phyloP scores from a whole-genome alignment of 2,888 invertebrate genomes.

The Idaea dimidiata region DNA sequence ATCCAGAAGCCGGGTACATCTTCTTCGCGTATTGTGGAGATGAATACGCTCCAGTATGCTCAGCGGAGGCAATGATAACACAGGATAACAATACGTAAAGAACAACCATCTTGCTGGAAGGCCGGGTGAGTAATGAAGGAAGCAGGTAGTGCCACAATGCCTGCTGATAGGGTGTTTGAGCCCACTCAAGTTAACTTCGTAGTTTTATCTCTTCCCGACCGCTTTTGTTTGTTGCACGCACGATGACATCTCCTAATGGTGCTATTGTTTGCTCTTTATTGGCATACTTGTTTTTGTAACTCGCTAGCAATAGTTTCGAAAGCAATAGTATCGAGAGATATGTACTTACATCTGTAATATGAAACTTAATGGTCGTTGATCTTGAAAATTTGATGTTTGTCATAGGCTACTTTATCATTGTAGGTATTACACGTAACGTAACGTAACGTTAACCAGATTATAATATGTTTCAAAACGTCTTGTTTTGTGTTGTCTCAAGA shows the following conservation, averaged over 20 bases:
- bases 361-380: neutral
- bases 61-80: slow-evolving; percentile 41
- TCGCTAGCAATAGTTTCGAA: slow-evolving; percentile 24
- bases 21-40: slow-evolving; percentile 78
- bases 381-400: neutral
- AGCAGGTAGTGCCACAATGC: slow-evolving; percentile 45
- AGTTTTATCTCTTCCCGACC: slow-evolving; percentile 72
- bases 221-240: slow-evolving; percentile 77
- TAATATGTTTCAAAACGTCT: no score
- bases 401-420: neutral
- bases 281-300: slow-evolving; percentile 31
- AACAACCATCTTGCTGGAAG: slow-evolving; percentile 54
- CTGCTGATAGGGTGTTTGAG: slow-evolving; percentile 51
- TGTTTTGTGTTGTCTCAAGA: no score
- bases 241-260: slow-evolving; percentile 75
- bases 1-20: slow-evolving; percentile 63
- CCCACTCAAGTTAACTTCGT: slow-evolving; percentile 44
- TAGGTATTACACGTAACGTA: no score
- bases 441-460: no score
- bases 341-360: slow-evolving; percentile 4
- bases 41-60: slow-evolving; percentile 76
- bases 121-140: slow-evolving; percentile 44
- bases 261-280: slow-evolving; percentile 66
- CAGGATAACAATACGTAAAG: slow-evolving; percentile 44
- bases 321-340: slow-evolving; percentile 14